phyloP scores from a whole-genome alignment of 2,888 invertebrate genomes.

The Chorisops tibialis region DNA sequence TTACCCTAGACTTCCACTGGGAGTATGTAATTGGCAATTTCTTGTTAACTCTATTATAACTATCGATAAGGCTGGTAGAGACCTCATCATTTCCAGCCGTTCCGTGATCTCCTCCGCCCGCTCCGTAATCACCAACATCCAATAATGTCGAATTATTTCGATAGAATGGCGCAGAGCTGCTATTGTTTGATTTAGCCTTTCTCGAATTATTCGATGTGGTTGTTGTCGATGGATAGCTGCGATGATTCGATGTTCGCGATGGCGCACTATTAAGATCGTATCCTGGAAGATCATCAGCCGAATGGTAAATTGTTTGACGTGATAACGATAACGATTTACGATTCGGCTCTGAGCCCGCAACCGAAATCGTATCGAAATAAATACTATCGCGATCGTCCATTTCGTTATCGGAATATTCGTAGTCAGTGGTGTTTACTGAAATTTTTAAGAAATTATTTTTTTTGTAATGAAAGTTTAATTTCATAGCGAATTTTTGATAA shows the following conservation, averaged over 20 bases:
- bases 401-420: conserved; percentile 50
- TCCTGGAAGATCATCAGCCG: conserved; percentile 55
- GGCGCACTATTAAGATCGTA: conserved; percentile 39
- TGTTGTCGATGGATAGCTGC: not conserved
- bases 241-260: conserved; percentile 8
- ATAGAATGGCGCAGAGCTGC: conserved; percentile 38
- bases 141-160: conserved; percentile 1
- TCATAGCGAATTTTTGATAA: too few relatives aligned
- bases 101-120: conserved; percentile 26
- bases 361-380: conserved; percentile 49
- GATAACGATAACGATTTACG: conserved; percentile 56
- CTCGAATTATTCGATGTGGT: not conserved
- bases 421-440: conserved; percentile 50
- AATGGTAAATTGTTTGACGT: conserved; percentile 60
- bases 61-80: conserved; percentile 54
- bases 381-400: conserved; percentile 51
- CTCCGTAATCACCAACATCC: conserved; percentile 32
- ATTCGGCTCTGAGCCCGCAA: conserved; percentile 51
- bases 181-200: conserved; percentile 40
- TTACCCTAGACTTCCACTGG: conserved; percentile 63
- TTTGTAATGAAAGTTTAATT: too few relatives aligned
- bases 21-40: conserved; percentile 58
- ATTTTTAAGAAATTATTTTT: conserved; percentile 27
- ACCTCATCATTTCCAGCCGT: conserved; percentile 51
- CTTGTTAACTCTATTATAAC: conserved; percentile 48